A percentile compares a stretch with the other conserved stretches of the same genome.
Conservation (phyloP, 1,140 invertebrate species). For the Andricus grossulariae region DNA sequence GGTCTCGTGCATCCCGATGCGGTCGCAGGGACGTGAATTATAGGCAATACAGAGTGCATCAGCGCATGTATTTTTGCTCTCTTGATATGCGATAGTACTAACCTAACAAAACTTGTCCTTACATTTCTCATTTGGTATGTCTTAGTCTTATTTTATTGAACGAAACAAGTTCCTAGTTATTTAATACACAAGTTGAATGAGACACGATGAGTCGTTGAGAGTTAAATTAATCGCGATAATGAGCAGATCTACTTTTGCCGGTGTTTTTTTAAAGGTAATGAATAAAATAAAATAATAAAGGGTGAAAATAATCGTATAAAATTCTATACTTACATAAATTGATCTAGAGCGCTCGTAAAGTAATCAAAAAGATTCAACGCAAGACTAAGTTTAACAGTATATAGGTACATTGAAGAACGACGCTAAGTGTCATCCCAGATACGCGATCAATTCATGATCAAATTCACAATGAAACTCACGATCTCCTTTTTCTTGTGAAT, state of each 20-base stretch:
- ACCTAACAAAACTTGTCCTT: slow-evolving; percentile 71
- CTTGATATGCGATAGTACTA: slow-evolving; percentile 73
- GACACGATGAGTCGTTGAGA: slow-evolving; percentile 56
- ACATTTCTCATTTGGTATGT: slow-evolving; percentile 74
- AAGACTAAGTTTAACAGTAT: background rate
- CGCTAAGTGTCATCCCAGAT: background rate
- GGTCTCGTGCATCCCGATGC: slow-evolving; percentile 67
- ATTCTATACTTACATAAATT: slow-evolving; percentile 54
- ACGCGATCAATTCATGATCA: background rate
- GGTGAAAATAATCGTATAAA: slow-evolving; percentile 57
- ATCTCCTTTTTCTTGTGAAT: background rate
- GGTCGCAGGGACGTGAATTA: slow-evolving; percentile 58
- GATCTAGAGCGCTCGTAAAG: slow-evolving; percentile 62
- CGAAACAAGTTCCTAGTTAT: slow-evolving; percentile 50
- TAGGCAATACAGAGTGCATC: slow-evolving; percentile 72
- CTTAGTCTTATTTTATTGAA: slow-evolving; percentile 72
- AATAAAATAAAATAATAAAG: slow-evolving; percentile 49
- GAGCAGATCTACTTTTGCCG: slow-evolving; percentile 61
- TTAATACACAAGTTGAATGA: slow-evolving; percentile 57
- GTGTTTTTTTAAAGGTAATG: slow-evolving; percentile 36
- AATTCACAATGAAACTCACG: background rate
- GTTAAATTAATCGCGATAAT: slow-evolving; percentile 62
- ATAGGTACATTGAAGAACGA: slow-evolving; percentile 21
- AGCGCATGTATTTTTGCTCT: slow-evolving; percentile 67
- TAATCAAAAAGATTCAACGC: slow-evolving; percentile 55